Evolutionary conservation across 2,113 vertebrate species (phyloP).

Genomic region (Clinocottus analis): DNA sequence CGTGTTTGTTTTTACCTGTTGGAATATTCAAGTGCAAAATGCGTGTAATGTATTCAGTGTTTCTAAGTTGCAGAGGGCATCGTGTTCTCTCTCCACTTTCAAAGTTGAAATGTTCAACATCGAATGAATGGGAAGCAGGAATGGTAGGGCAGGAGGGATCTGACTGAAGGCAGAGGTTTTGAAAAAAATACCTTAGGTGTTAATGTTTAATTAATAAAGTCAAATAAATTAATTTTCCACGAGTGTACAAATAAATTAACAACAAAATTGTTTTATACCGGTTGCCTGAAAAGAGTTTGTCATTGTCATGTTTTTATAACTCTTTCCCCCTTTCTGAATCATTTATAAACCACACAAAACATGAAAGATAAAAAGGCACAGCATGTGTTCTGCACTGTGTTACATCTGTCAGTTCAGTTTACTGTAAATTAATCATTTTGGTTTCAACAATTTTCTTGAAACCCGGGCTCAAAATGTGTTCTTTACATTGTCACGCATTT

Average conservation of each 20-base stretch:
- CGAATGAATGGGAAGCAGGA: constrained; percentile 58
- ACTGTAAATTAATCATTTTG: background rate
- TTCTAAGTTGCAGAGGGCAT: constrained; percentile 57
- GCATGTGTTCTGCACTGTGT: background rate
- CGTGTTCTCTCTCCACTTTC: constrained; percentile 59
- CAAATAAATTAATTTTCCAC: background rate
- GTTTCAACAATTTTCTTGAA: background rate
- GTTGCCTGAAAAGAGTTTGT: background rate
- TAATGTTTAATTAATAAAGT: constrained; percentile 5
- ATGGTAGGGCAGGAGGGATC: background rate
- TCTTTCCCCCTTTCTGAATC: background rate
- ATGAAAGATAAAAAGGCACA: background rate
- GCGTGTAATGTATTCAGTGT: constrained; percentile 40
- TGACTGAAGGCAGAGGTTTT: background rate
- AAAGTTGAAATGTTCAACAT: constrained; percentile 74
- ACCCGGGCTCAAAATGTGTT: background rate
- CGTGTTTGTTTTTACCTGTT: constrained; percentile 26
- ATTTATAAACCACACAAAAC: background rate
- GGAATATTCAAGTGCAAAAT: constrained; percentile 51
- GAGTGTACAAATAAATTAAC: background rate
- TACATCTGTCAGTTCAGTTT: background rate
- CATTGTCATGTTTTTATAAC: background rate
- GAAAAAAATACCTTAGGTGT: background rate
- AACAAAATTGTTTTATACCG: background rate
- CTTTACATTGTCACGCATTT: background rate